These are phyloP conservation scores for Calephelis perditalis DNA, from an alignment of 2,888 invertebrate species.

Conservation along the genomic window DNA sequence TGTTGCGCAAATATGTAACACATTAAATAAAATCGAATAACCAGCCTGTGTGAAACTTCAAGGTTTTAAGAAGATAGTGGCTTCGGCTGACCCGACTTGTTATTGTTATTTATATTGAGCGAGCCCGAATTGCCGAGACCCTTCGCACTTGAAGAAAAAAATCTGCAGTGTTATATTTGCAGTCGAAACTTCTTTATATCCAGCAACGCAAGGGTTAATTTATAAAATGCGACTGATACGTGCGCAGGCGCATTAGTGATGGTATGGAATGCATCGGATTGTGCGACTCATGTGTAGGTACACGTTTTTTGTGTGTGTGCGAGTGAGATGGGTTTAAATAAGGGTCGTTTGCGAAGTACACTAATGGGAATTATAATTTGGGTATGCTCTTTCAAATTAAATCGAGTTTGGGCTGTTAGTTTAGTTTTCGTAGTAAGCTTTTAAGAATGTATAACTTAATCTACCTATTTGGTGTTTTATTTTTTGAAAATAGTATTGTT, in stretches of 20 bases:
- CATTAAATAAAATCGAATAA: conserved; percentile 36
- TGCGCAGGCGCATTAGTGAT: conserved; percentile 42
- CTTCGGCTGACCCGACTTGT: conserved; percentile 54
- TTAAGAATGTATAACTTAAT: no score
- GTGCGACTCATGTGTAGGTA: conserved; percentile 66
- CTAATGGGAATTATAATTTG: conserved; percentile 67
- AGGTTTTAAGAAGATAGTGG: conserved; percentile 63
- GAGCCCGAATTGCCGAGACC: conserved; percentile 64
- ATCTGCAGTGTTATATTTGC: conserved; percentile 35
- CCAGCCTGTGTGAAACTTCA: conserved; percentile 66
- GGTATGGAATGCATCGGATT: conserved; percentile 70
- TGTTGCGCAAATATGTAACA: conserved; percentile 34
- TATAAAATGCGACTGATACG: conserved; percentile 25
- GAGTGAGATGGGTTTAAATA: conserved; percentile 47
- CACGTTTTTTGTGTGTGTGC: conserved; percentile 67
- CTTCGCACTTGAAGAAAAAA: conserved; percentile 60
- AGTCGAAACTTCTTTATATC: conserved; percentile 39
- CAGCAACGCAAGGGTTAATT: conserved; percentile 36
- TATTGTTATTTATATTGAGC: conserved; percentile 74
- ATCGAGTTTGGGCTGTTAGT: conserved; percentile 19
- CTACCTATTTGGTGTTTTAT: no score
- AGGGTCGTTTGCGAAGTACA: conserved; percentile 66
- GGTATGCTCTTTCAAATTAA: conserved; percentile 33
- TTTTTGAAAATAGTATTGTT: no score
- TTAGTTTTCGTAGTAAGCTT: neutral